A percentile compares a stretch with the other conserved stretches of the same genome.
Conservation (phyloP, 2,888 invertebrate genomes). For the Cryptosula pallasiana region DNA sequence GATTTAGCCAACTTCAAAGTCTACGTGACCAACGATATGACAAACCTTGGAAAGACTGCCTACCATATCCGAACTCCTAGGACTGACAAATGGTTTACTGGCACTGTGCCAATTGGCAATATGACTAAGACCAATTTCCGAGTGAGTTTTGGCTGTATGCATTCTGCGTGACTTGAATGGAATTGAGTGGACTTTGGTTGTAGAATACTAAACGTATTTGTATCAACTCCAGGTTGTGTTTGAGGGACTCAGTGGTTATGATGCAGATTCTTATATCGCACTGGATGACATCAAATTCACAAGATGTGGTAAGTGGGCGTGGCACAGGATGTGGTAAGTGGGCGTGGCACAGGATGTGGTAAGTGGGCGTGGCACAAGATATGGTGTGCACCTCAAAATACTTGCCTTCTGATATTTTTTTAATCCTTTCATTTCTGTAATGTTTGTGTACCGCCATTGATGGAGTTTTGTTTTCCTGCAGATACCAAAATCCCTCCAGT, state of each 20-base stretch:
- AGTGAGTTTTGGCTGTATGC: not conserved
- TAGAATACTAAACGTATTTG: too few relatives aligned
- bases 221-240: slow-evolving; percentile 3
- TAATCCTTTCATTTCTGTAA: too few relatives aligned
- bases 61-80: not conserved
- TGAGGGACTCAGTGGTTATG: not conserved
- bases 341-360: too few relatives aligned
- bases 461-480: too few relatives aligned
- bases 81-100: not conserved
- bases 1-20: slow-evolving; percentile 19
- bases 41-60: not conserved
- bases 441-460: too few relatives aligned
- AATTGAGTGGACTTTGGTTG: too few relatives aligned
- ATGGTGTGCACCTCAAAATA: too few relatives aligned
- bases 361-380: too few relatives aligned
- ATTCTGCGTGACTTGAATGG: too few relatives aligned
- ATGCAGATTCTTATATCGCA: not conserved
- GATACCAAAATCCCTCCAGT: not conserved
- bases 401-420: too few relatives aligned
- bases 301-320: slow-evolving; percentile 3
- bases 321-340: too few relatives aligned
- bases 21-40: not conserved
- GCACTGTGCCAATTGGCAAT: not conserved
- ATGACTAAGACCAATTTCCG: not conserved
- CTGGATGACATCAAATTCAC: slow-evolving; percentile 12